phyloP scores from a whole-genome alignment of 2,113 vertebrate species.

The Pseudorectes ferrugineus region DNA sequence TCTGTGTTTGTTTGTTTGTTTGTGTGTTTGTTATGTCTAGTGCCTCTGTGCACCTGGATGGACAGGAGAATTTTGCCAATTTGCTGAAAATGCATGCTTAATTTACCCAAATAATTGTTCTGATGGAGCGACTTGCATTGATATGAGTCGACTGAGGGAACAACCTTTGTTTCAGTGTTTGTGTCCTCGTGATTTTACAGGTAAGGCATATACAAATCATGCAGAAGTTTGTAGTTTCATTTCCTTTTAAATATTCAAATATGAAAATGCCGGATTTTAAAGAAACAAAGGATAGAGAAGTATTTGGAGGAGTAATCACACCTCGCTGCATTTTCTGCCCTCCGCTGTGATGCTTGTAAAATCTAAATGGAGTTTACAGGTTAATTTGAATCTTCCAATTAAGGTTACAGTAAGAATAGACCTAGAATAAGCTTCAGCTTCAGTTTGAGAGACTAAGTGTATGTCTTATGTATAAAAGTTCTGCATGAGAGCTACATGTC shows the following conservation, averaged over 20 bases:
- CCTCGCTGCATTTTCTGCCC: background rate
- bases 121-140: conserved; percentile 71
- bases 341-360: background rate
- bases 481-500: background rate
- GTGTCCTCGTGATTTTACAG: conserved; percentile 71
- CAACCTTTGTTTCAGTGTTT: conserved; percentile 65
- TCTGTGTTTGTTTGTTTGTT: background rate
- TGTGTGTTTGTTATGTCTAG: conserved; percentile 51
- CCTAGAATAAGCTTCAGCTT: background rate
- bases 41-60: conserved; percentile 74
- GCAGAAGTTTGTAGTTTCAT: background rate
- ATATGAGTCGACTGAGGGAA: conserved; percentile 59
- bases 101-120: conserved; percentile 68
- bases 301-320: background rate
- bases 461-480: background rate
- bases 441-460: background rate
- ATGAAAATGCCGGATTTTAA: background rate
- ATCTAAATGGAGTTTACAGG: background rate
- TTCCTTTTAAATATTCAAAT: background rate
- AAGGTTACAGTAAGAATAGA: background rate
- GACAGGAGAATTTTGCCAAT: conserved; percentile 75
- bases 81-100: conserved; percentile 71
- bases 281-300: background rate
- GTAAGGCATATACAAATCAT: conserved; percentile 35
- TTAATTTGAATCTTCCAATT: background rate